Percentiles rank a stretch among this genome's conserved stretches.
These are phyloP conservation scores for Circaetus gallicus DNA, from an alignment of 2,113 vertebrate species.

Conservation along the genomic window DNA sequence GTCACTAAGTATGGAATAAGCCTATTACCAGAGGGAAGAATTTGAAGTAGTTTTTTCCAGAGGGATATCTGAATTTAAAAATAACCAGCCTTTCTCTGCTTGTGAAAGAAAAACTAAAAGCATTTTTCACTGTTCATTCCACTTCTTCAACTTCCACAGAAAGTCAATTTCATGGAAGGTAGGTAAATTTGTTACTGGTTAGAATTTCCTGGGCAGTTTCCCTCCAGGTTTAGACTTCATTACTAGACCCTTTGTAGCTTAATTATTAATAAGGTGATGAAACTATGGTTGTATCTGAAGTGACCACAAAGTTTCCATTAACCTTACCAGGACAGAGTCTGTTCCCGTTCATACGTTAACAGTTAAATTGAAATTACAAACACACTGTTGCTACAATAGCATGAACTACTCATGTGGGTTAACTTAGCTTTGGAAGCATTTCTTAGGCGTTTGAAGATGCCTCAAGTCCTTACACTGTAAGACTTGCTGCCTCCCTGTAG, in stretches of 20 bases:
- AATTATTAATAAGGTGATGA: background rate
- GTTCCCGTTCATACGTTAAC: background rate
- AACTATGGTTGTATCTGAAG: background rate
- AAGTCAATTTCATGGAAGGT: background rate
- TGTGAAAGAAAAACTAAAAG: background rate
- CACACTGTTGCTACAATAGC: background rate
- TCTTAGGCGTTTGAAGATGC: background rate
- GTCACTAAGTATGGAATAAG: constrained; percentile 1
- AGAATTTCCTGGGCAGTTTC: background rate
- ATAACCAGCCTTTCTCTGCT: background rate
- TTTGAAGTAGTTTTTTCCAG: background rate
- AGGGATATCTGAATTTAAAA: constrained; percentile 4
- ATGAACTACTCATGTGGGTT: background rate
- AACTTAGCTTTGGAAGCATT: background rate
- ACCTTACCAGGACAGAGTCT: background rate
- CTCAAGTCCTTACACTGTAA: background rate
- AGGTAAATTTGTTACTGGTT: background rate
- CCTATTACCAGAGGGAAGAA: background rate
- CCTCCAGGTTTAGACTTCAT: background rate
- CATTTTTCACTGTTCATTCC: background rate
- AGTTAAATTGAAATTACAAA: background rate
- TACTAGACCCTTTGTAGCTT: background rate
- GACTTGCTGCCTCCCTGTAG: background rate
- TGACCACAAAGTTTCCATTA: background rate
- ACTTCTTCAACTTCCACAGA: background rate